Base-by-base conservation (phyloP, 2,113 vertebrate species). In the Salvelinus namaycush region DNA sequence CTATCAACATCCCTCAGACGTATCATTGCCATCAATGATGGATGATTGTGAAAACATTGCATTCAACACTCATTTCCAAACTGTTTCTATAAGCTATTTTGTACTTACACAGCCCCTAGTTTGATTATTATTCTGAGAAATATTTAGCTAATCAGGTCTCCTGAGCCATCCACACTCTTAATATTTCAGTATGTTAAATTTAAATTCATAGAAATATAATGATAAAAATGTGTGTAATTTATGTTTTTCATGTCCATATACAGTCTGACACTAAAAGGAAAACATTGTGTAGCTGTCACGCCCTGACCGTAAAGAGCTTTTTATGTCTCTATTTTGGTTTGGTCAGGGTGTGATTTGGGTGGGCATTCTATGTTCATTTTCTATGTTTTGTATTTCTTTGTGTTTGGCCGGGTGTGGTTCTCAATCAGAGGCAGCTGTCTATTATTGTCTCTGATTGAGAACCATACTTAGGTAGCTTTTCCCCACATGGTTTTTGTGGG, bases 121-220 rank as follows among this genome's bases (percentile, higher is more conserved):
- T 16, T 74, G 78, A 75, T 79, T 77, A 77, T 80, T 83, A 75
- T 72, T 80, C 54, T 54, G 77, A 49, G 72, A 77, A 48, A 79
- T 86, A 81, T 79, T 81, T 80, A 44, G 48, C 75, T 75, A 77
- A 79, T 82, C 68, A 76, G 48, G 39, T 22, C 74, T 27, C 22
- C 66, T 60, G 51, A 68, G 26, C 68, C 62, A 67, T 72, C 72
- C 70, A 62, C 73, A 27, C 26, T 27, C 66, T 68, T 68, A 24
- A 60, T 76, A 70, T 70, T 73, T 57, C 11, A 26, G 24, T 57
- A 22, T 68, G 64, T 67, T 67, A 73, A 67, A 73, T 9, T 8
- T 29, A 44, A 68, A 20, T 51, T 13, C 12, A 51, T 34, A 51
- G 34, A 73, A 16, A 29, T 73, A 27, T 26, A 11, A 13, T 54